Percentiles rank a stretch among this genome's conserved stretches.
These are phyloP conservation scores for Potamilus streckersoni DNA, from an alignment of 1,140 invertebrate species.

Conservation along the genomic window DNA sequence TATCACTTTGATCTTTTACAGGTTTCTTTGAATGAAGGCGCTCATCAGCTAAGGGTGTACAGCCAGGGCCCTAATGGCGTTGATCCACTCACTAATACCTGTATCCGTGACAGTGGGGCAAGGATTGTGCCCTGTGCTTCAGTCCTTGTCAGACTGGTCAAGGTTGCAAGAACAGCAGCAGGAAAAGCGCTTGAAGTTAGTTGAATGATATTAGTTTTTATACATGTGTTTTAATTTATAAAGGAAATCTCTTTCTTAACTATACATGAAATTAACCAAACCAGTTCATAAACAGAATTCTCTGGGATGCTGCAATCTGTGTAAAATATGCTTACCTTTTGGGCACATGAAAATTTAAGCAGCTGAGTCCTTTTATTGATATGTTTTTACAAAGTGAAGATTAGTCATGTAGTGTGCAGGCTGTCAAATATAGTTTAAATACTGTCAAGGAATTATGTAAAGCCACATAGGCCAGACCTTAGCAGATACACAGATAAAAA, in stretches of 20 bases:
- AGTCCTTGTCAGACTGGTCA: conserved; percentile 57
- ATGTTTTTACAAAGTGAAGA: too few relatives aligned
- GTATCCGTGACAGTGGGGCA: conserved; percentile 48
- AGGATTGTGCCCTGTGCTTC: conserved; percentile 61
- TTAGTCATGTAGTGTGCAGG: too few relatives aligned
- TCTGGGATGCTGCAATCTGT: too few relatives aligned
- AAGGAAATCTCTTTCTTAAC: not conserved
- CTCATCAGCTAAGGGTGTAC: conserved; percentile 63
- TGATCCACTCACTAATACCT: conserved; percentile 55
- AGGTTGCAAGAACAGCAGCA: conserved; percentile 52
- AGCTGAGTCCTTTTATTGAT: too few relatives aligned
- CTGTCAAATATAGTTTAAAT: too few relatives aligned
- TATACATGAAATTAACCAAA: too few relatives aligned
- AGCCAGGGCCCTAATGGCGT: conserved; percentile 59
- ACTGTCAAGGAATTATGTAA: too few relatives aligned
- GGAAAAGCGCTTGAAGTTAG: conserved; percentile 61
- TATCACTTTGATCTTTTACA: conserved; percentile 16
- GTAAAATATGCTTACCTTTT: too few relatives aligned
- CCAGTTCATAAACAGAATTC: too few relatives aligned
- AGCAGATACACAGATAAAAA: too few relatives aligned
- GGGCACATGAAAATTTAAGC: too few relatives aligned
- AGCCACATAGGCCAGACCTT: too few relatives aligned
- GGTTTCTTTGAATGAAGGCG: conserved; percentile 66
- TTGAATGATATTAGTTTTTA: not conserved
- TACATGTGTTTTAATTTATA: not conserved